These are phyloP conservation scores for Tragelaphus strepsiceros DNA, from an alignment of 2,113 vertebrate genomes.

Conservation along the genomic window DNA sequence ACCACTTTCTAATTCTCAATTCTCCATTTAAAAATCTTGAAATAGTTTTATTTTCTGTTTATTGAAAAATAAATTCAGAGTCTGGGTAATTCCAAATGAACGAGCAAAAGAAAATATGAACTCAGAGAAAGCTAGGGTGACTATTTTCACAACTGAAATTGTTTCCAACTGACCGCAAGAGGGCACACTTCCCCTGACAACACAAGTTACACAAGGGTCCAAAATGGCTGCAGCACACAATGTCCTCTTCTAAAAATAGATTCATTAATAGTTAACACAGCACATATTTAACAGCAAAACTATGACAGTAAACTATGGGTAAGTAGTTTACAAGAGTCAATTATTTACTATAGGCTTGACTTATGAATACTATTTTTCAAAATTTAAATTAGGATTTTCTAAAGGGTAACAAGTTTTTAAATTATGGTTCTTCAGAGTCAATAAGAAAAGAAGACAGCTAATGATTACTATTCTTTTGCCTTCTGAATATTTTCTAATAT, in stretches of 20 bases:
- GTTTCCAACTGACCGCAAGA: constrained; percentile 51
- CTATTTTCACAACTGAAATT: background rate
- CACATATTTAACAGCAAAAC: background rate
- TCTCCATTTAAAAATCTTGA: background rate
- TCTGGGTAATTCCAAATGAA: background rate
- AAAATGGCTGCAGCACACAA: background rate
- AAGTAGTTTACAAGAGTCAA: background rate
- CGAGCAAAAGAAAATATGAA: background rate
- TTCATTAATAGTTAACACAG: constrained; percentile 16
- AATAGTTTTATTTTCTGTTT: background rate
- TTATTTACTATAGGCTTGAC: background rate
- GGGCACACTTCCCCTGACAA: constrained; percentile 34
- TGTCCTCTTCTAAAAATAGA: constrained; percentile 1
- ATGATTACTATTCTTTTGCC: background rate
- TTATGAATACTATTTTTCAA: background rate
- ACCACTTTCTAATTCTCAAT: background rate
- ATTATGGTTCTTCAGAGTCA: background rate
- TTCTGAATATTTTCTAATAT: constrained; percentile 27
- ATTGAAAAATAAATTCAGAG: background rate
- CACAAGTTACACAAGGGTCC: background rate
- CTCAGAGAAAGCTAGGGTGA: background rate
- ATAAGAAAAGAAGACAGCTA: background rate
- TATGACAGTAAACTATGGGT: background rate
- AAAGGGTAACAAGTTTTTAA: constrained; percentile 2
- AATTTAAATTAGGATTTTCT: background rate